Base-by-base conservation (phyloP, 2,888 invertebrate genomes). In the Globia sparganii region DNA sequence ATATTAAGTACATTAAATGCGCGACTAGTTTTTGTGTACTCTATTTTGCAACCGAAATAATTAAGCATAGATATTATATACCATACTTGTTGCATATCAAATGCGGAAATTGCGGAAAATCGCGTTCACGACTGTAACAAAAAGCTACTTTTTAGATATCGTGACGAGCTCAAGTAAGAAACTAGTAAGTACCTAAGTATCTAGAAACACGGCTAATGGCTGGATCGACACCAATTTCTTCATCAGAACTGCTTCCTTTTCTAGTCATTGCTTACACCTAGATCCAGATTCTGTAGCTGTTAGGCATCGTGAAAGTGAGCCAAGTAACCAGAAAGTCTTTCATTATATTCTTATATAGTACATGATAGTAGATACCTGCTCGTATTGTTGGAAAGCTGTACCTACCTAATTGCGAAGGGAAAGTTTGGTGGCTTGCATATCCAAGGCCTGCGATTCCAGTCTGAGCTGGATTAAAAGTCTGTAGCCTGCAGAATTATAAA, bases 251-350 rank as follows among this genome's bases (percentile, higher is more conserved):
- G 73, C 75, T 85, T 86, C 86, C 85, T 86, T 85, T 80, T 74
- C 76, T 70, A 81, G 85, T 31, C 66, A 76, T 72, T 37, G 58
- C 72, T 77, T 85, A 49, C 28, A 34, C 86, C 89, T 85, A 87
- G 88, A 89, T 90, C 88, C 81, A 82, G 78, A 80, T 82, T 49
- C 64, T 56, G 34, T 56, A 69, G 67, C 68, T 67, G 67, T 31
- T 68, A n/a, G 74, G 69, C 64, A 59, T 85, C 65, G 89, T 84
- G 92, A 92, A 92, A 92, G 92, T 88, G 37, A 75, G 80, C 78
- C 77, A 81, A 75, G 75, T 74, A 86, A 88, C 86, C 87, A 86
- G 89, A 85, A 87, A 88, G 84, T 80, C 85, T 88, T 88, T 85
- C 84, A 87, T 87, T 88, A 86, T 85, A 66, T 62, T 65, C 58